These are phyloP conservation scores for Notothenia rossii DNA, from an alignment of 2,113 vertebrate species.

Conservation along the genomic window DNA sequence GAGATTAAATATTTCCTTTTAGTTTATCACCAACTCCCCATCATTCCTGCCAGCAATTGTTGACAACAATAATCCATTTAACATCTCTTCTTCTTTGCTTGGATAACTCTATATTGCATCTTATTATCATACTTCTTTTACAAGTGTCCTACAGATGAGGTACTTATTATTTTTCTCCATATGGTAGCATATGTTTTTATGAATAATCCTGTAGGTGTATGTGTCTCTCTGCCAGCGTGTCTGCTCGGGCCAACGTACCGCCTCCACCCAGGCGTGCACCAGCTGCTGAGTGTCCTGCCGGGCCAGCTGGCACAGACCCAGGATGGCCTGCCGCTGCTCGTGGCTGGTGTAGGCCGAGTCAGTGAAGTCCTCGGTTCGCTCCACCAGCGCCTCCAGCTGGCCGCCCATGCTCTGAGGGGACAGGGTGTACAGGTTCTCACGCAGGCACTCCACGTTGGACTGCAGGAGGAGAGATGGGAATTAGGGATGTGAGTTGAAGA, in stretches of 20 bases:
- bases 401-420: slow-evolving; percentile 88
- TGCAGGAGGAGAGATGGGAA: slow-evolving; percentile 65
- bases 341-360: slow-evolving; percentile 98
- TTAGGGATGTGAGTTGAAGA: not conserved
- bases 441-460: slow-evolving; percentile 91
- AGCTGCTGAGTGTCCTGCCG: slow-evolving; percentile 92
- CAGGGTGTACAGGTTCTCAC: slow-evolving; percentile 89
- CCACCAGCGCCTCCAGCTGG: slow-evolving; percentile 91
- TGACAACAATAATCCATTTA: not conserved
- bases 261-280: slow-evolving; percentile 90
- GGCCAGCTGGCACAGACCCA: slow-evolving; percentile 90
- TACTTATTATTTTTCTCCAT: not conserved
- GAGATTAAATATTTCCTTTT: not conserved
- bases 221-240: slow-evolving; percentile 17
- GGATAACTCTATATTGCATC: not conserved
- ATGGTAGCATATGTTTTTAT: slow-evolving; percentile 31
- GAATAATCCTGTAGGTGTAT: slow-evolving; percentile 33
- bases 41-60: not conserved
- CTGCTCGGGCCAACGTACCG: slow-evolving; percentile 84
- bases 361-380: slow-evolving; percentile 96
- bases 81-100: not conserved
- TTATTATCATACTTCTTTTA: not conserved
- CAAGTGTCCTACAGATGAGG: slow-evolving; percentile 11
- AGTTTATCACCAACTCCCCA: not conserved
- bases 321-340: slow-evolving; percentile 93